Conservation (phyloP, 1,140 invertebrate species). For the Ceratitis capitata region DNA sequence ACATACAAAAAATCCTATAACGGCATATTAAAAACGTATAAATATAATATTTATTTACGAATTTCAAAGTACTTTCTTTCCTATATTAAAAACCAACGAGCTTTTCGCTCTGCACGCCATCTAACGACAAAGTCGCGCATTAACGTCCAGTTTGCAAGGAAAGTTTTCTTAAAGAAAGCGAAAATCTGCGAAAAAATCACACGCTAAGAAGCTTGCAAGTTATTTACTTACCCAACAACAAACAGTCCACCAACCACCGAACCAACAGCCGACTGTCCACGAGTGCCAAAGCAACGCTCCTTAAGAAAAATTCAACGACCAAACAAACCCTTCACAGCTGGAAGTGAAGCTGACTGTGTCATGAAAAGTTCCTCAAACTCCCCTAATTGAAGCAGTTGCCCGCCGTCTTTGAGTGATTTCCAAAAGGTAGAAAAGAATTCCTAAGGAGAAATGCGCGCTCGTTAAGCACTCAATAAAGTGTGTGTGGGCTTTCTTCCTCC, state of each 20-base stretch:
- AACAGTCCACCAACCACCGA: neutral
- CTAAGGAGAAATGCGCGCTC: neutral
- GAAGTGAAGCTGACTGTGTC: neutral
- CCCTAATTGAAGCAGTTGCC: too few species aligned
- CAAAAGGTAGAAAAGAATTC: neutral
- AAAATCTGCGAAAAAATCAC: neutral
- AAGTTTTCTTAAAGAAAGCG: neutral
- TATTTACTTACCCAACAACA: neutral
- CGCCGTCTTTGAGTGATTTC: neutral
- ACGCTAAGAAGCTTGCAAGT: slow-evolving; percentile 12
- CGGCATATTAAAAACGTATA: neutral
- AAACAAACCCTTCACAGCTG: neutral
- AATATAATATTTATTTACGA: neutral
- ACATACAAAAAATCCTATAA: neutral
- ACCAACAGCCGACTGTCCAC: neutral
- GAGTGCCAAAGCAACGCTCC: too few species aligned
- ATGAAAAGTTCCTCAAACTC: neutral
- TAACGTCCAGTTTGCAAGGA: neutral
- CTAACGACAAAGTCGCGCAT: neutral
- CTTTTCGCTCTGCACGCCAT: neutral
- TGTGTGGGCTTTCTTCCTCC: too few species aligned
- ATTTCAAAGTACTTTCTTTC: neutral
- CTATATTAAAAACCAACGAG: neutral
- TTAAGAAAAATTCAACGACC: neutral
- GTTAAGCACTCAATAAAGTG: neutral